These are phyloP conservation scores for Amniataba percoides DNA, from an alignment of 2,797 vertebrate species.

Conservation along the genomic window DNA sequence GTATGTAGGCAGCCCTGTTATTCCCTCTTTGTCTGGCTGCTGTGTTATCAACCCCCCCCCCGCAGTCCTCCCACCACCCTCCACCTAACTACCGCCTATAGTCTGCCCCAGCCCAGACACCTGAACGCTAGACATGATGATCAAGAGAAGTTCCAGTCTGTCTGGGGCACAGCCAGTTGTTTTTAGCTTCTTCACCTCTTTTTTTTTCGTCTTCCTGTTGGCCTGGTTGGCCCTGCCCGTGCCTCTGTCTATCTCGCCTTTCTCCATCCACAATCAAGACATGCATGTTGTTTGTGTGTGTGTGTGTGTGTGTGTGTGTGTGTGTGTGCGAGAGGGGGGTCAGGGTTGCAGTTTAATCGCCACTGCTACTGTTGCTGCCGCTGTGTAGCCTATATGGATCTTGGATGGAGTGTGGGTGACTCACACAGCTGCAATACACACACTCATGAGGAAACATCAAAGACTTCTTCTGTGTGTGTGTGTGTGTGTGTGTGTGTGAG, in stretches of 20 bases:
- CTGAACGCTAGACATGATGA: constrained; percentile 97
- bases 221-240: constrained; percentile 60
- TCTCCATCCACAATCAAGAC: constrained; percentile 82
- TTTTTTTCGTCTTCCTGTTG: constrained; percentile 32
- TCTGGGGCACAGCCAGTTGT: constrained; percentile 89
- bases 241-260: constrained; percentile 45
- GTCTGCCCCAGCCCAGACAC: constrained; percentile 88
- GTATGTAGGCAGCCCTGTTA: constrained; percentile 81
- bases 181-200: constrained; percentile 68
- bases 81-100: constrained; percentile 88
- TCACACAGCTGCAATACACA: constrained; percentile 74
- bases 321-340: constrained; percentile 18
- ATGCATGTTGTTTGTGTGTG: constrained; percentile 76
- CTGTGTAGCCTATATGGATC: constrained; percentile 68
- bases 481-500: constrained; percentile 25
- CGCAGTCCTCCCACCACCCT: constrained; percentile 73
- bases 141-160: constrained; percentile 92
- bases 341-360: constrained; percentile 50
- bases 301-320: constrained; percentile 19
- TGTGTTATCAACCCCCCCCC: constrained; percentile 86
- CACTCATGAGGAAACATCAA: constrained; percentile 78
- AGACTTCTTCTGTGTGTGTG: constrained; percentile 80
- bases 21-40: constrained; percentile 93
- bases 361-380: constrained; percentile 45
- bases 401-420: constrained; percentile 75